Evolutionary conservation across 2,797 vertebrate genomes (phyloP).

Genomic region (Danio aesculapii): DNA sequence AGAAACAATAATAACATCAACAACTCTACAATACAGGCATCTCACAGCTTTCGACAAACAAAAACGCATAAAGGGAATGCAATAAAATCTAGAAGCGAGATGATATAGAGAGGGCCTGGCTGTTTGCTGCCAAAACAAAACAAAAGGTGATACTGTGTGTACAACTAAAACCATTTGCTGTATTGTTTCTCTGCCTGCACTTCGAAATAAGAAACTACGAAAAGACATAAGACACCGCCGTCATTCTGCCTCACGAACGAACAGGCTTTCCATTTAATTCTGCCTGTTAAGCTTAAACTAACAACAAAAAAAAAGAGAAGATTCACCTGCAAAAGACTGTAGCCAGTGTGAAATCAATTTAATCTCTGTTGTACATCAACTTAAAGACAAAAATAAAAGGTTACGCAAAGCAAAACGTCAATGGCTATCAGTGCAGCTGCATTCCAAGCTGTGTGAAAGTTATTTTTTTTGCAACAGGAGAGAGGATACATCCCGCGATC

Average conservation of each 20-base stretch:
- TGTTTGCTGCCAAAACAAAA: neutral
- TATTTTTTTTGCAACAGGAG: conserved; percentile 48
- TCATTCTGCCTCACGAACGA: conserved; percentile 10
- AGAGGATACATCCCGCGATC: neutral
- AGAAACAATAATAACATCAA: conserved; percentile 37
- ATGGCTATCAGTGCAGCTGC: conserved; percentile 56
- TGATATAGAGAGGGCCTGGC: neutral
- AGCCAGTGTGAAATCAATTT: conserved; percentile 41
- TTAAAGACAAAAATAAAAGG: conserved; percentile 78
- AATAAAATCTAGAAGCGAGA: conserved; percentile 9
- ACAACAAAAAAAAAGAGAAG: neutral
- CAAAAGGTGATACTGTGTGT: conserved; percentile 9
- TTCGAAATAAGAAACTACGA: conserved; percentile 19
- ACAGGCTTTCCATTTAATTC: conserved; percentile 8
- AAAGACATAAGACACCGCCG: conserved; percentile 12
- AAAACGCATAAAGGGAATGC: conserved; percentile 51
- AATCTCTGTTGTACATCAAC: conserved; percentile 57
- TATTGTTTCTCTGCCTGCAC: conserved; percentile 10
- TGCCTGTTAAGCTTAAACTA: conserved; percentile 25
- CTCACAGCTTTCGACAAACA: conserved; percentile 57
- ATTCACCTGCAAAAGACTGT: conserved; percentile 32
- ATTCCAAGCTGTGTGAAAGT: conserved; percentile 33
- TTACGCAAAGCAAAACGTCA: conserved; percentile 60
- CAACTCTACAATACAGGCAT: conserved; percentile 49
- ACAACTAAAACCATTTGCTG: neutral